These are phyloP conservation scores for Chlorodrepanis virens DNA, from an alignment of 2,113 vertebrate species.

Conservation along the genomic window DNA sequence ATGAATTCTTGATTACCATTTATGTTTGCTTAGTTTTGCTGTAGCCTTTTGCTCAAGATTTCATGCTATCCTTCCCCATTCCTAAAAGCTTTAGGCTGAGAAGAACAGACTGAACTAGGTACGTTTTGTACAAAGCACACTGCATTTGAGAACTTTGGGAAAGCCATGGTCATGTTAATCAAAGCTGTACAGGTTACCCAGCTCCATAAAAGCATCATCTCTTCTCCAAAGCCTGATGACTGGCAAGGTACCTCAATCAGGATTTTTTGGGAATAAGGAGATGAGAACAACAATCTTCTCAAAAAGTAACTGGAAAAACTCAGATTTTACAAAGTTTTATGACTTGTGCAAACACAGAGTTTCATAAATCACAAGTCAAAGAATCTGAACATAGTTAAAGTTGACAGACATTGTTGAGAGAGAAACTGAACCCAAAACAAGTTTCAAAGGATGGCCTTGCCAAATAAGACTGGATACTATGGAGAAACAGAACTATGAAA, in stretches of 20 bases:
- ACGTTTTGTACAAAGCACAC: not conserved
- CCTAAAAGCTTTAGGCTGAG: not conserved
- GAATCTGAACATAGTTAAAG: not conserved
- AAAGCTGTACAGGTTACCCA: not conserved
- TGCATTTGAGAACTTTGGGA: not conserved
- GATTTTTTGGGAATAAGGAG: not conserved
- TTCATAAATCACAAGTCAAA: not conserved
- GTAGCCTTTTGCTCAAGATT: not conserved
- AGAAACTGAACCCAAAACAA: not conserved
- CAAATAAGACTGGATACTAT: not conserved
- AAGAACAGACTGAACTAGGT: not conserved
- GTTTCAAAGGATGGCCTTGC: not conserved
- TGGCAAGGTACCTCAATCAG: not conserved
- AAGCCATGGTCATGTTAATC: rapidly evolving
- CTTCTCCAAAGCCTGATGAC: not conserved
- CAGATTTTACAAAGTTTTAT: not conserved
- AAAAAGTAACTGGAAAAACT: not conserved
- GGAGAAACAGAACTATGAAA: not conserved
- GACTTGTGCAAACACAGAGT: not conserved
- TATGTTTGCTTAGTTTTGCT: not conserved
- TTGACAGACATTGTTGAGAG: not conserved
- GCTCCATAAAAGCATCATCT: not conserved
- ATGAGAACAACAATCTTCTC: not conserved
- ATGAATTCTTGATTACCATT: not conserved
- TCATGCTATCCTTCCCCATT: not conserved